Conservation (phyloP, 2,113 vertebrate genomes). For the Picathartes gymnocephalus region DNA sequence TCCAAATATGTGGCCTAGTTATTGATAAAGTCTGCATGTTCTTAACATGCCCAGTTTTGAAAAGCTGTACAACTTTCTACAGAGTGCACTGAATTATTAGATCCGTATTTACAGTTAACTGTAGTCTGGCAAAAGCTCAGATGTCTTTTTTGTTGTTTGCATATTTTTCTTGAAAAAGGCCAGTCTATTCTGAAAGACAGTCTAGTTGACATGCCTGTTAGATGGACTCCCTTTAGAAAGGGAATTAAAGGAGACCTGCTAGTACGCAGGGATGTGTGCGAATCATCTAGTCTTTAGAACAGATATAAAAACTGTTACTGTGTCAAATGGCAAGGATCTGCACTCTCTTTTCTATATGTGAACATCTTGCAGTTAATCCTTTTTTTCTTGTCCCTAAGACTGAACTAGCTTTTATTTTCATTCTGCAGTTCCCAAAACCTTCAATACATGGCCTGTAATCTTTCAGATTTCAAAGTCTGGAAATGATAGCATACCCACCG, state of each 20-base stretch:
- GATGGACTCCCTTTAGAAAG: not conserved
- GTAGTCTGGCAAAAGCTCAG: not conserved
- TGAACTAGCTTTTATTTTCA: not conserved
- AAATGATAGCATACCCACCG: not conserved
- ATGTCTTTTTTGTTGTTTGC: not conserved
- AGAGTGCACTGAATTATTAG: accelerated
- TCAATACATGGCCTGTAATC: not conserved
- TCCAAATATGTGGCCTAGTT: not conserved
- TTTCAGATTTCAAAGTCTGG: not conserved
- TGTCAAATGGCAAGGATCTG: not conserved
- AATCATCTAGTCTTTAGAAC: not conserved
- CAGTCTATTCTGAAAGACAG: not conserved
- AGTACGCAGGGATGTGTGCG: not conserved
- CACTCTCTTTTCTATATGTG: not conserved
- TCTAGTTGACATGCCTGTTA: not conserved
- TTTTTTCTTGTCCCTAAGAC: not conserved
- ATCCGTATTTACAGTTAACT: not conserved
- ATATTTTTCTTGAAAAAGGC: not conserved
- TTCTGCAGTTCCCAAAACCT: not conserved
- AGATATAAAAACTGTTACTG: not conserved
- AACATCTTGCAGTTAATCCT: not conserved
- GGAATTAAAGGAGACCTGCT: not conserved
- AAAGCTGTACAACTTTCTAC: not conserved
- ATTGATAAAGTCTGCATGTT: not conserved
- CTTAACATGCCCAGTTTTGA: not conserved